A percentile compares a stretch with the other conserved stretches of the same genome.
These are phyloP conservation scores for Nephrotoma flavescens DNA, from an alignment of 2,888 invertebrate genomes.

Conservation along the genomic window DNA sequence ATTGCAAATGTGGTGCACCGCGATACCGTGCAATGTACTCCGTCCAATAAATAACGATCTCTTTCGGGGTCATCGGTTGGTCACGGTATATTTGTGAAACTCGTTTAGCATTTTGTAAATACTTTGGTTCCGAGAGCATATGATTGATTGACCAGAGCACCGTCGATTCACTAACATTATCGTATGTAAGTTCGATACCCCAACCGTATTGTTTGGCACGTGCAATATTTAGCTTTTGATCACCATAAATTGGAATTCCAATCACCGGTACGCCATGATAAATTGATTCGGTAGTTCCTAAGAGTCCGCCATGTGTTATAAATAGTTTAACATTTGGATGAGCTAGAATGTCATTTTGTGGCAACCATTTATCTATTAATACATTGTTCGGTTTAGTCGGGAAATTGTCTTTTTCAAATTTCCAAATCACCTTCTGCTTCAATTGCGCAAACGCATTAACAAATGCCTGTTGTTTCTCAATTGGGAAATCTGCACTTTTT, in stretches of 20 bases:
- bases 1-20: conserved; percentile 32
- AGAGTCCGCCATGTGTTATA: conserved; percentile 35
- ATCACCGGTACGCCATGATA: conserved; percentile 35
- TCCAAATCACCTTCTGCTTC: conserved; percentile 11
- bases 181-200: conserved; percentile 25
- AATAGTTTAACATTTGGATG: conserved; percentile 34
- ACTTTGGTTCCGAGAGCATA: conserved; percentile 12
- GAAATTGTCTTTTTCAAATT: conserved; percentile 15
- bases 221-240: conserved; percentile 36
- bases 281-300: conserved; percentile 34
- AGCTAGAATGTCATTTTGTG: conserved; percentile 33
- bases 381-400: conserved; percentile 24
- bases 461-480: conserved; percentile 9
- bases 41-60: conserved; percentile 36
- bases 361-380: conserved; percentile 32
- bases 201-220: conserved; percentile 30
- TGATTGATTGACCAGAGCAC: conserved; percentile 16
- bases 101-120: conserved; percentile 21
- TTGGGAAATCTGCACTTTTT: conserved; percentile 20
- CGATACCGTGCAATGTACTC: conserved; percentile 35
- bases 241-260: conserved; percentile 38
- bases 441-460: conserved; percentile 10
- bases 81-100: conserved; percentile 31
- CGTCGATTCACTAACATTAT: conserved; percentile 21
- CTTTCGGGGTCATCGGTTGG: conserved; percentile 31